Percentiles rank a stretch among this genome's conserved stretches.
phyloP scores from a whole-genome alignment of 2,113 vertebrate species.

The Amia ocellicauda region DNA sequence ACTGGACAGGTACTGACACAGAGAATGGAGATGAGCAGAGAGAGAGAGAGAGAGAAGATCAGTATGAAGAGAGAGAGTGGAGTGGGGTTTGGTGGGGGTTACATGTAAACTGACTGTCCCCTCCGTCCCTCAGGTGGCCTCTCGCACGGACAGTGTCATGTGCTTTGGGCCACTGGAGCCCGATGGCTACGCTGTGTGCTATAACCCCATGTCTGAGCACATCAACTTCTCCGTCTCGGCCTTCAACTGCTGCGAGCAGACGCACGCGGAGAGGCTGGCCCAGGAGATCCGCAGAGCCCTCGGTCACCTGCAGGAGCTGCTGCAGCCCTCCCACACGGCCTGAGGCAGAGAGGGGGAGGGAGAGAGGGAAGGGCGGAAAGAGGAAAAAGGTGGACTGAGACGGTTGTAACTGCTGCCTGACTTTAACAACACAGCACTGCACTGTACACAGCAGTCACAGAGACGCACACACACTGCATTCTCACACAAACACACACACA shows the following conservation, averaged over 20 bases:
- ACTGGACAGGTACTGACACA: constrained; percentile 42
- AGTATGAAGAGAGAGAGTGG: not conserved
- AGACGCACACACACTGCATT: not conserved
- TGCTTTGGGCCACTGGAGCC: constrained; percentile 77
- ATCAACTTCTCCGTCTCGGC: constrained; percentile 74
- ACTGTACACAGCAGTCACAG: not conserved
- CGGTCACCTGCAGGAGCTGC: constrained; percentile 60
- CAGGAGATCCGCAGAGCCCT: constrained; percentile 58
- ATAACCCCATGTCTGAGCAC: constrained; percentile 71
- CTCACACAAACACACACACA: too few species aligned
- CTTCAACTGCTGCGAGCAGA: constrained; percentile 80
- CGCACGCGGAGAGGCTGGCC: constrained; percentile 65
- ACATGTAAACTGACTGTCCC: not conserved
- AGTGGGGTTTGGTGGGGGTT: not conserved
- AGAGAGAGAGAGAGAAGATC: not conserved
- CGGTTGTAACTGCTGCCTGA: constrained; percentile 4
- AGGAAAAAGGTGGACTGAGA: constrained; percentile 5
- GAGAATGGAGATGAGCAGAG: not conserved
- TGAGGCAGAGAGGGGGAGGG: constrained; percentile 34
- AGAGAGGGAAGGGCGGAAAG: not conserved
- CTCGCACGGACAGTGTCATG: constrained; percentile 77
- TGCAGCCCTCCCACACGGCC: constrained; percentile 43
- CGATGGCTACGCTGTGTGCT: constrained; percentile 77
- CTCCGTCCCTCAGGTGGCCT: constrained; percentile 58
- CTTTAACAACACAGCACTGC: not conserved